Conservation (phyloP, 2,113 vertebrate genomes). For the Bettongia penicillata region DNA sequence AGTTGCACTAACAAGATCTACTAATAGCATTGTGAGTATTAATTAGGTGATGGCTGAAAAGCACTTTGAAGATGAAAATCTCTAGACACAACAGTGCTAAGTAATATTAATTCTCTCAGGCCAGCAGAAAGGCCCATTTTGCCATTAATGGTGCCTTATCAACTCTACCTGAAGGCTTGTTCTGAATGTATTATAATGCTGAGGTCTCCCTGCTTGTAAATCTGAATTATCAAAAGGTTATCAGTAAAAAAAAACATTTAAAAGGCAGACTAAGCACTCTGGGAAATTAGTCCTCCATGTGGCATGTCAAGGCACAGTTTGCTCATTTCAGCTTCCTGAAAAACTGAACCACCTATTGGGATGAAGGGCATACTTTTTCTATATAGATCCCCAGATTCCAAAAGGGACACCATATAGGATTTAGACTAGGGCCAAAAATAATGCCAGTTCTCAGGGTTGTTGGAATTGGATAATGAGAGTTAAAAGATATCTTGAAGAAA, state of each 20-base stretch:
- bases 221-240: slow-evolving; percentile 36
- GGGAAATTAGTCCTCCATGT: slow-evolving; percentile 1
- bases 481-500: slow-evolving; percentile 1
- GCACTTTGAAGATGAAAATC: slow-evolving; percentile 50
- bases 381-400: not conserved
- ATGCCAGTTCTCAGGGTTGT: not conserved
- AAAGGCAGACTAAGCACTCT: slow-evolving; percentile 5
- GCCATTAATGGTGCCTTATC: not conserved
- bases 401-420: not conserved
- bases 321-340: slow-evolving; percentile 17
- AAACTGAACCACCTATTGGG: not conserved
- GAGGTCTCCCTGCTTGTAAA: slow-evolving; percentile 28
- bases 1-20: slow-evolving; percentile 13
- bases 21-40: slow-evolving; percentile 27
- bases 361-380: not conserved
- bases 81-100: slow-evolving; percentile 34
- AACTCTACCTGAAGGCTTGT: slow-evolving; percentile 11
- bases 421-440: not conserved
- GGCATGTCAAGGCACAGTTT: not conserved
- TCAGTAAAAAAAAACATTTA: slow-evolving; percentile 32
- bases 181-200: slow-evolving; percentile 2
- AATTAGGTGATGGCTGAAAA: slow-evolving; percentile 53
- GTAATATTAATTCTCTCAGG: not conserved
- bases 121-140: not conserved
- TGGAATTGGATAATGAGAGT: not conserved